Evolutionary conservation across 1,140 invertebrate species (phyloP).

Genomic region (Himalopsyche phryganea): DNA sequence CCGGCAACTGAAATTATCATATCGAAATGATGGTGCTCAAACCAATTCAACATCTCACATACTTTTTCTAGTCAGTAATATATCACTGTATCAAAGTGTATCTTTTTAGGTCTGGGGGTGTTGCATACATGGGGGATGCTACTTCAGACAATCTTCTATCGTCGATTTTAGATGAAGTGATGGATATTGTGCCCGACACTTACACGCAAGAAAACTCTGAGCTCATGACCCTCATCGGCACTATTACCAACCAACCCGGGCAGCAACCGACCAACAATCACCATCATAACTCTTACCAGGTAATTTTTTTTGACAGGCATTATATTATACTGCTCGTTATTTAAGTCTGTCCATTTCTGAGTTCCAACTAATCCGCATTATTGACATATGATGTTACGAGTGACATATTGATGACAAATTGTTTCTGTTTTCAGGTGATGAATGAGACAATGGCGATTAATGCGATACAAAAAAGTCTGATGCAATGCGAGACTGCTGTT

Average conservation of each 20-base stretch:
- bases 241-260: constrained; percentile 44
- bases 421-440: constrained; percentile 48
- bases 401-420: no score
- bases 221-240: constrained; percentile 52
- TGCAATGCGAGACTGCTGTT: constrained; percentile 70
- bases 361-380: no score
- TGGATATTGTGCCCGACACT: constrained; percentile 68
- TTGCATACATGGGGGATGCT: constrained; percentile 39
- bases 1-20: no score
- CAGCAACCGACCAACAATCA: constrained; percentile 37
- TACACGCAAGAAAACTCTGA: constrained; percentile 41
- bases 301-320: no score
- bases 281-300: constrained; percentile 32
- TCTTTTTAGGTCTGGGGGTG: constrained; percentile 34
- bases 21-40: no score
- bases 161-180: constrained; percentile 79
- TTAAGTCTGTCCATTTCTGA: no score
- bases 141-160: constrained; percentile 70
- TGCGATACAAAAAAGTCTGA: constrained; percentile 85
- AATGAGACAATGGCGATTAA: constrained; percentile 83
- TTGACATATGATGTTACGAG: no score
- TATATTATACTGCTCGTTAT: no score
- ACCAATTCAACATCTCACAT: no score
- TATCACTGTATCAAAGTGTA: no score
- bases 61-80: no score